Evolutionary conservation across 2,113 vertebrate genomes (phyloP).

Genomic region (Lepidothrix coronata): DNA sequence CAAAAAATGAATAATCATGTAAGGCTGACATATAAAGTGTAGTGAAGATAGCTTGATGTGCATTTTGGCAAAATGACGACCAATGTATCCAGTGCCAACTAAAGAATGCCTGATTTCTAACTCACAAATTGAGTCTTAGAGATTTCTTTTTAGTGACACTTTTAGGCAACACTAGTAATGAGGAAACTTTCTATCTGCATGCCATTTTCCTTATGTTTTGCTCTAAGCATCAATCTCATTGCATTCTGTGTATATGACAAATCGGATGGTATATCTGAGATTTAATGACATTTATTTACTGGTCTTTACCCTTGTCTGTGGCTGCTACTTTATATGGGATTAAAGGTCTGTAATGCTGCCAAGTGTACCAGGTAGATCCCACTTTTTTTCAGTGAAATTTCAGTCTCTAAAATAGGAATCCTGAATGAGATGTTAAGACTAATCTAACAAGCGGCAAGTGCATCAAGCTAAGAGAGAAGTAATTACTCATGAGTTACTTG

Average conservation of each 20-base stretch:
- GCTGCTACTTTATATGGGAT: not conserved
- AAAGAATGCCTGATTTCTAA: not conserved
- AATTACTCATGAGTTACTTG: not conserved
- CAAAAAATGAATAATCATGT: not conserved
- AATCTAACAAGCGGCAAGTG: not conserved
- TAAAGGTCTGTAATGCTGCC: not conserved
- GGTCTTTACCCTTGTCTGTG: not conserved
- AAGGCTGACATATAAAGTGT: not conserved
- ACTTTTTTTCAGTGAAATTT: not conserved
- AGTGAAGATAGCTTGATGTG: too few species aligned
- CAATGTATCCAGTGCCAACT: not conserved
- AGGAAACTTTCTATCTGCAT: not conserved
- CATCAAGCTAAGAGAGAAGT: not conserved
- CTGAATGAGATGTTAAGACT: not conserved
- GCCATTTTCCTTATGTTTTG: not conserved
- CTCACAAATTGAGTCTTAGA: not conserved
- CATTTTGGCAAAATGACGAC: not conserved
- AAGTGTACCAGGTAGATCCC: not conserved
- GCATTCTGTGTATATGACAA: not conserved
- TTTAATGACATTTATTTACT: not conserved
- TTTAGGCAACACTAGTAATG: not conserved
- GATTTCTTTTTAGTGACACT: not conserved
- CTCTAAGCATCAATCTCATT: not conserved
- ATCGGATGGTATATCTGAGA: not conserved
- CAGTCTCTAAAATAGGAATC: not conserved